Evolutionary conservation across 2,113 vertebrate species (phyloP).

Genomic region (Cyanoramphus novaezelandiae): DNA sequence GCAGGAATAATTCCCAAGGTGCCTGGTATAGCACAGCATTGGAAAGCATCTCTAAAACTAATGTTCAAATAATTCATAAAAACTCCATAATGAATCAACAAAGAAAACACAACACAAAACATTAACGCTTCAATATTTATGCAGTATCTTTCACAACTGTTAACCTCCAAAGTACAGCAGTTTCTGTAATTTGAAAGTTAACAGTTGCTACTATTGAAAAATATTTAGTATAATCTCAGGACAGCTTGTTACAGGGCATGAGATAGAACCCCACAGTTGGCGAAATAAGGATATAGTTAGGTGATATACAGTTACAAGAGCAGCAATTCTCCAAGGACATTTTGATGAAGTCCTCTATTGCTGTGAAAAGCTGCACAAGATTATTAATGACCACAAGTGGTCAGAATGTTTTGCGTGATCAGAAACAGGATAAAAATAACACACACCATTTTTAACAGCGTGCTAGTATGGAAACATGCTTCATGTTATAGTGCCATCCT

Average conservation of each 20-base stretch:
- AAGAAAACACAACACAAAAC: background rate
- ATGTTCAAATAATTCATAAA: background rate
- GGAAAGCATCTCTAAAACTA: background rate
- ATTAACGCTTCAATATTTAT: background rate
- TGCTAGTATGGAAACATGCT: background rate
- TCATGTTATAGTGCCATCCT: background rate
- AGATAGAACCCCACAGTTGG: background rate
- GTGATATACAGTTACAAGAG: background rate
- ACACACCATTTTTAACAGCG: background rate
- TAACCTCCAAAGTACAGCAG: background rate
- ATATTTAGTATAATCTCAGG: background rate
- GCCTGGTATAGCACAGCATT: background rate
- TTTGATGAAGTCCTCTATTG: background rate
- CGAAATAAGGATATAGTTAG: background rate
- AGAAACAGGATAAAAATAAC: background rate
- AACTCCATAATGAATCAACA: background rate
- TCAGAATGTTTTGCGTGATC: background rate
- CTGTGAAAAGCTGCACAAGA: background rate
- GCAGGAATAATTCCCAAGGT: background rate
- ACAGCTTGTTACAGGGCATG: background rate
- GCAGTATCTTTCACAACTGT: background rate
- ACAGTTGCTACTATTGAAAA: background rate
- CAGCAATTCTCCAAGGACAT: background rate
- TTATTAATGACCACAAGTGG: constrained; percentile 6
- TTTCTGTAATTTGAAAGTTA: background rate